Conservation (phyloP, 2,113 vertebrate species). For the Paracanthobrama guichenoti region DNA sequence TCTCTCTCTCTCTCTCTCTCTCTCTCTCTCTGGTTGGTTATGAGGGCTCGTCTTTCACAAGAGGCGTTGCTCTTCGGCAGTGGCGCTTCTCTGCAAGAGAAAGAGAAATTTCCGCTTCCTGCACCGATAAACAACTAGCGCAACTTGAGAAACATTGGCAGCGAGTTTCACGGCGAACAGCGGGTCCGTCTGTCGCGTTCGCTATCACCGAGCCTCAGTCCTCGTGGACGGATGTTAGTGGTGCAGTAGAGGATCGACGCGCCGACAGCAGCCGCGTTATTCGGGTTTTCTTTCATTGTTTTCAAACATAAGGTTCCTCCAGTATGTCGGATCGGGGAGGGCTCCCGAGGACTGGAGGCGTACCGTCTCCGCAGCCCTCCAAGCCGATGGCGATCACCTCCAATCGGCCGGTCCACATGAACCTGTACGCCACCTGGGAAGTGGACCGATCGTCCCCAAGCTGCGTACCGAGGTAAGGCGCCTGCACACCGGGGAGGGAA, state of each 20-base stretch:
- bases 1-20: background rate
- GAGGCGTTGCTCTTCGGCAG: constrained; percentile 68
- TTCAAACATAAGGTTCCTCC: constrained; percentile 55
- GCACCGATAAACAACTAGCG: constrained; percentile 60
- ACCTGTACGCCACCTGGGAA: constrained; percentile 91
- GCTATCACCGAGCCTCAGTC: background rate
- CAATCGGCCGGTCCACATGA: constrained; percentile 88
- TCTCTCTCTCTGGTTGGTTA: constrained; percentile 27
- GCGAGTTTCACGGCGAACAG: background rate
- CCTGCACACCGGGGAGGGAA: background rate
- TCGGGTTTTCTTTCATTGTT: constrained; percentile 40
- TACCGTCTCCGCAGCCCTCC: constrained; percentile 76
- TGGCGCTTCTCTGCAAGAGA: constrained; percentile 50
- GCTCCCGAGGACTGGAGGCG: constrained; percentile 75
- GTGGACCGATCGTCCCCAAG: constrained; percentile 88
- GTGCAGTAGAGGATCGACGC: constrained; percentile 15
- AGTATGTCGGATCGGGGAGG: constrained; percentile 79
- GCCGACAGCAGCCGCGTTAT: constrained; percentile 28
- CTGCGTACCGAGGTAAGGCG: constrained; percentile 86
- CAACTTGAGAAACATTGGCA: constrained; percentile 42
- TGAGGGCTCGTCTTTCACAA: constrained; percentile 55
- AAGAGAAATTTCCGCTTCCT: constrained; percentile 78
- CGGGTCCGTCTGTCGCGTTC: background rate
- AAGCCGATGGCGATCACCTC: constrained; percentile 78
- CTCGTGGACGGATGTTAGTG: constrained; percentile 16